These are phyloP conservation scores for Cephonodes hylas DNA, from an alignment of 2,888 invertebrate species.

Conservation along the genomic window DNA sequence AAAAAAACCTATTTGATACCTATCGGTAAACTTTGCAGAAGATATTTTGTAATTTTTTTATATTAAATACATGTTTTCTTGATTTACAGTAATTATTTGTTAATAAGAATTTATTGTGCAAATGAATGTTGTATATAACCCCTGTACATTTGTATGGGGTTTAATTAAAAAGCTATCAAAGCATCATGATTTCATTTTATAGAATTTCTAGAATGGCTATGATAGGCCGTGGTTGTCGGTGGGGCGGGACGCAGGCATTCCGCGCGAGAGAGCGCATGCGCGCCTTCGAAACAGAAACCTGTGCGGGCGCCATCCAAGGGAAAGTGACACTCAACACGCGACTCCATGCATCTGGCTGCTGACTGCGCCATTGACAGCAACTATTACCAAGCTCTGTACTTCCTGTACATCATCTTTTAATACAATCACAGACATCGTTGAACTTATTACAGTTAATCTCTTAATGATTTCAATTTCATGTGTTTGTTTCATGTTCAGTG, in stretches of 20 bases:
- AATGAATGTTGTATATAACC: too few relatives aligned
- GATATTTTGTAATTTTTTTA: background rate
- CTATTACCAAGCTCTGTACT: slow-evolving; percentile 48
- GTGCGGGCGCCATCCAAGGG: slow-evolving; percentile 49
- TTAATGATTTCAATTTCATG: too few relatives aligned
- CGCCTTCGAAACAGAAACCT: slow-evolving; percentile 66
- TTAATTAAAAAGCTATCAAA: slow-evolving; percentile 3
- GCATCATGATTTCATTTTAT: slow-evolving; percentile 6
- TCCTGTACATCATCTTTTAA: background rate
- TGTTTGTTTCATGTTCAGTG: too few relatives aligned
- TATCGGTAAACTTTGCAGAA: background rate
- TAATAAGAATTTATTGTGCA: too few relatives aligned
- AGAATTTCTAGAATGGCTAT: slow-evolving; percentile 30
- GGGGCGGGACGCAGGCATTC: slow-evolving; percentile 46
- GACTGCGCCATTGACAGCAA: slow-evolving; percentile 45
- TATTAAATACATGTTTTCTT: too few relatives aligned
- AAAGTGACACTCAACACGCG: slow-evolving; percentile 70
- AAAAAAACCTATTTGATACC: background rate
- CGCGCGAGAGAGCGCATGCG: slow-evolving; percentile 60
- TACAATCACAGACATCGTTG: background rate
- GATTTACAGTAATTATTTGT: too few relatives aligned
- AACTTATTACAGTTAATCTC: background rate
- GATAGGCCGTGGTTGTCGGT: slow-evolving; percentile 27
- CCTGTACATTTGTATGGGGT: background rate
- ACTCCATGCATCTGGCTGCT: slow-evolving; percentile 39